These are phyloP conservation scores for Cetonia aurata DNA, from an alignment of 2,888 invertebrate species.

Conservation along the genomic window DNA sequence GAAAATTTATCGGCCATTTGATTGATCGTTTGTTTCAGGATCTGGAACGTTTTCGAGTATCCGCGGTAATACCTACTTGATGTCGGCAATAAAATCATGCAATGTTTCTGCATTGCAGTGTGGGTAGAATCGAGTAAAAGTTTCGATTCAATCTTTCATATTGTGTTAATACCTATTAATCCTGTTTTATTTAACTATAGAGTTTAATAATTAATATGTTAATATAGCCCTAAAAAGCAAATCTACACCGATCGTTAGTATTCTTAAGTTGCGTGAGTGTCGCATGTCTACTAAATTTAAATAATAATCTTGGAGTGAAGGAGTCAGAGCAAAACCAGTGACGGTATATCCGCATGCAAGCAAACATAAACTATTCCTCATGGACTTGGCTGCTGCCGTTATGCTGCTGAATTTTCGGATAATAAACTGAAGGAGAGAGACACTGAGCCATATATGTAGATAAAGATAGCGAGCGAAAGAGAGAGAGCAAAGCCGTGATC, in stretches of 20 bases:
- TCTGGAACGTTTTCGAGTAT: too few species aligned
- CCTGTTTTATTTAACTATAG: too few species aligned
- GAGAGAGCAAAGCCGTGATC: constrained; percentile 24
- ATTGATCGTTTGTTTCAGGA: constrained; percentile 16
- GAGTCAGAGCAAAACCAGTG: constrained; percentile 1
- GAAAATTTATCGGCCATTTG: constrained; percentile 30
- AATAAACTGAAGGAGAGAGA: constrained; percentile 12
- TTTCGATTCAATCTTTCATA: too few species aligned
- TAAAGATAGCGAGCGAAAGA: neutral
- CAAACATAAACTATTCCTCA: constrained; percentile 19
- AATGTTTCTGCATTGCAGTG: too few species aligned
- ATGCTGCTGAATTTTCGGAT: constrained; percentile 39
- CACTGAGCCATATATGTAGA: too few species aligned
- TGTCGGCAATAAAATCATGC: too few species aligned
- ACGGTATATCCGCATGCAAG: constrained; percentile 4
- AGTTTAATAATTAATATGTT: too few species aligned
- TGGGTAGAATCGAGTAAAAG: too few species aligned
- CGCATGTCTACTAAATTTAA: constrained; percentile 15
- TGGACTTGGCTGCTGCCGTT: constrained; percentile 19
- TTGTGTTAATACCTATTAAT: too few species aligned
- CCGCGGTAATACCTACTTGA: too few species aligned
- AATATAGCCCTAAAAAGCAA: too few species aligned
- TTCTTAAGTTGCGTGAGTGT: neutral
- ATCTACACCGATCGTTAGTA: too few species aligned
- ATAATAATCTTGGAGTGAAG: constrained; percentile 18